These are phyloP conservation scores for Metallyticus violacea DNA, from an alignment of 2,888 invertebrate species.

Conservation along the genomic window DNA sequence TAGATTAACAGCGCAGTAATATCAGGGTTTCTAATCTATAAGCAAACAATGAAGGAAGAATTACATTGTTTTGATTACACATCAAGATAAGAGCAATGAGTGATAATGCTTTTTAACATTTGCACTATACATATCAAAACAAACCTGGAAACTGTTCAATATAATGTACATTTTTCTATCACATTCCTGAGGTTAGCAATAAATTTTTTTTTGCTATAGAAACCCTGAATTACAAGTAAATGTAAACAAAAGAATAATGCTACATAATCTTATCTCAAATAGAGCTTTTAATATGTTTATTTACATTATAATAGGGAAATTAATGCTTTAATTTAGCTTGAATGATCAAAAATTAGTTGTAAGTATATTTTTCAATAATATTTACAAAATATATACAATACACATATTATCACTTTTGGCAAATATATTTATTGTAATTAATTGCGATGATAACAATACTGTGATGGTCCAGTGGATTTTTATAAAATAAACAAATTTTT, in stretches of 20 bases:
- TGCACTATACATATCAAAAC: neutral
- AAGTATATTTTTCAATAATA: neutral
- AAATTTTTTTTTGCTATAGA: neutral
- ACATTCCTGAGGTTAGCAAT: neutral
- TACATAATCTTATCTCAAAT: neutral
- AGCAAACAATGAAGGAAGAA: neutral
- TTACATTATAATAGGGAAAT: conserved; percentile 20
- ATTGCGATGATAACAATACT: neutral
- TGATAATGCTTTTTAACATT: neutral
- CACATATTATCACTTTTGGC: conserved; percentile 9
- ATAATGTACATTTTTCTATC: neutral
- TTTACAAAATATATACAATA: conserved; percentile 14
- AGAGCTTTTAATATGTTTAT: conserved; percentile 5
- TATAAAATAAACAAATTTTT: neutral
- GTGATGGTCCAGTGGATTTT: neutral
- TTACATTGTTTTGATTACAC: neutral
- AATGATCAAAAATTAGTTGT: conserved; percentile 4
- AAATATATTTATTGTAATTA: conserved; percentile 16
- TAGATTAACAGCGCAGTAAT: conserved; percentile 7
- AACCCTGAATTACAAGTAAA: conserved; percentile 14
- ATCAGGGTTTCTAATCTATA: neutral
- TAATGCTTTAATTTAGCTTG: conserved; percentile 3
- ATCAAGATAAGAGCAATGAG: neutral
- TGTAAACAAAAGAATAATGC: neutral
- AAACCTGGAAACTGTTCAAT: neutral